Conservation (phyloP, 2,888 invertebrate genomes). For the Kryphioiulus occultus region DNA sequence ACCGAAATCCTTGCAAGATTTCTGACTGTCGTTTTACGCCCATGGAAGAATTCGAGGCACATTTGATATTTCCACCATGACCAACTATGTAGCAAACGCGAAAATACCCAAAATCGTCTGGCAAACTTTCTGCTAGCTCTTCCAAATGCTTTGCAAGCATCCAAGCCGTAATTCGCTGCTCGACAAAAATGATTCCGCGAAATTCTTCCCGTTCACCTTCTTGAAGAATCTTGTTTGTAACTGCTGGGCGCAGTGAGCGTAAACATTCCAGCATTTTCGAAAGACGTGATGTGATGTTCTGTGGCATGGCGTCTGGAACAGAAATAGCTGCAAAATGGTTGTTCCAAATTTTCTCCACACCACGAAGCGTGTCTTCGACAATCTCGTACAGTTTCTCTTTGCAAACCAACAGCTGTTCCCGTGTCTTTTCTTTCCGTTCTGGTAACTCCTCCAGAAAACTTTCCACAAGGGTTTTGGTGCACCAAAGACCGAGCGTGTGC, state of each 20-base stretch:
- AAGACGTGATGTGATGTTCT: neutral
- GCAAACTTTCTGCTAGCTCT: slow-evolving; percentile 57
- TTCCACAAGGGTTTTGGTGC: neutral
- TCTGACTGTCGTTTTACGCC: slow-evolving; percentile 36
- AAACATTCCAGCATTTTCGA: too few relatives aligned
- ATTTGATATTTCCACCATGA: slow-evolving; percentile 68
- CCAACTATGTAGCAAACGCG: slow-evolving; percentile 79
- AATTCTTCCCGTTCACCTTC: too few relatives aligned
- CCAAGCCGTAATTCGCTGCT: slow-evolving; percentile 77
- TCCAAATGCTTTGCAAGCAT: slow-evolving; percentile 74
- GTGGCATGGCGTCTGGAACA: slow-evolving; percentile 1
- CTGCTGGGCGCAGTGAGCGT: too few relatives aligned
- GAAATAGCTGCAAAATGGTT: neutral
- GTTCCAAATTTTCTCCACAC: neutral
- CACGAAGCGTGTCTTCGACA: too few relatives aligned
- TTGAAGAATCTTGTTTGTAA: too few relatives aligned
- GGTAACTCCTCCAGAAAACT: slow-evolving; percentile 42
- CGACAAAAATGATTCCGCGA: slow-evolving; percentile 73
- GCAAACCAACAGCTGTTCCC: neutral
- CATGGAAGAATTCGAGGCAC: slow-evolving; percentile 42
- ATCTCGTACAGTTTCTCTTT: neutral
- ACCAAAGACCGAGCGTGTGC: slow-evolving; percentile 48
- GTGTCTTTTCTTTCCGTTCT: neutral
- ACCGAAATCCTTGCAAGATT: slow-evolving; percentile 64
- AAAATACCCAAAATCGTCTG: slow-evolving; percentile 68